These are phyloP conservation scores for Drosophila punjabiensis DNA, from an alignment of 1,140 invertebrate genomes.

Conservation along the genomic window DNA sequence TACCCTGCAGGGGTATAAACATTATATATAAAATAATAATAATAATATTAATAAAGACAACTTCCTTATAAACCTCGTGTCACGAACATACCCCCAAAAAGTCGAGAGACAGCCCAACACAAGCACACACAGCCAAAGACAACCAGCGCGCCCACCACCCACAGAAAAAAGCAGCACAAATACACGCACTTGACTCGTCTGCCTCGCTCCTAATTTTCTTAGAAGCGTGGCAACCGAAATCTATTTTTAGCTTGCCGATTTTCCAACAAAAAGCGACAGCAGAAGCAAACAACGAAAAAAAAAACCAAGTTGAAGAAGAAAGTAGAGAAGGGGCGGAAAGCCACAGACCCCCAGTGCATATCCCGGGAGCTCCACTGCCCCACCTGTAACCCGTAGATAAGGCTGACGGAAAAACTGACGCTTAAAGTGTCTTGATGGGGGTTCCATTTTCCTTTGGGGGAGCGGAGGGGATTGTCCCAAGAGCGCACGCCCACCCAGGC, in stretches of 20 bases:
- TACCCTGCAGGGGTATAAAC: no score
- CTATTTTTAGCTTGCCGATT: slow-evolving; percentile 45
- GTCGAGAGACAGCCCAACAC: background rate
- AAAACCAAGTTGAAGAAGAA: background rate
- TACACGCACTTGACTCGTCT: slow-evolving; percentile 60
- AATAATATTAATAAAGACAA: no score
- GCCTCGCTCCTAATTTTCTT: slow-evolving; percentile 50
- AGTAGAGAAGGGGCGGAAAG: slow-evolving; percentile 14
- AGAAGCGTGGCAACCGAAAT: slow-evolving; percentile 57
- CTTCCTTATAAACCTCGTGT: slow-evolving; percentile 13
- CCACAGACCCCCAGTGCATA: slow-evolving; percentile 17
- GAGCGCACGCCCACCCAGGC: slow-evolving; percentile 25
- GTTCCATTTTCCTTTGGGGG: no score
- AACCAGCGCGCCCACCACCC: slow-evolving; percentile 8
- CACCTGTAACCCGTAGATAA: slow-evolving; percentile 41
- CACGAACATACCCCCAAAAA: slow-evolving; percentile 38
- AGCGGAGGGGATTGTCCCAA: background rate
- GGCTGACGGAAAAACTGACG: slow-evolving; percentile 31
- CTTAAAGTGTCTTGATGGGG: slow-evolving; percentile 30
- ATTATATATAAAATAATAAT: no score
- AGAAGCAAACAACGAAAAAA: background rate
- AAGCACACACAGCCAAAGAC: slow-evolving; percentile 1
- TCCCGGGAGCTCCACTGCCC: slow-evolving; percentile 24
- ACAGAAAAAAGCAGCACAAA: slow-evolving; percentile 17
- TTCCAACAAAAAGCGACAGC: slow-evolving; percentile 27